These are phyloP conservation scores for Caenorhabditis zanzibari DNA, from an alignment of 2,888 invertebrate genomes.

Conservation along the genomic window DNA sequence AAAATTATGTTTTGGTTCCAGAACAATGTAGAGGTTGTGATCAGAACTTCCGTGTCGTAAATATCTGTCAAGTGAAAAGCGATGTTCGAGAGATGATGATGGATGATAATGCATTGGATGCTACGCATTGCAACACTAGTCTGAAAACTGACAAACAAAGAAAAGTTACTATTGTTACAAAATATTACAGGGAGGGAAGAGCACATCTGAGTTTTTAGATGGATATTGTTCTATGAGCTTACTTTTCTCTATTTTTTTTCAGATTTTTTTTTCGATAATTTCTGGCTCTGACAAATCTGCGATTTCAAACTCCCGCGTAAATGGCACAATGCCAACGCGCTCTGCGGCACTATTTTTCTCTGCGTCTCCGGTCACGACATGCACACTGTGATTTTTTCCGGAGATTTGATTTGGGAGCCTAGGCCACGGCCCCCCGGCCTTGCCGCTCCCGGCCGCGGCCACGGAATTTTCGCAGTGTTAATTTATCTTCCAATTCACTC, in stretches of 20 bases:
- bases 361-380: constrained; percentile 42
- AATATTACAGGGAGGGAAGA: constrained; percentile 4
- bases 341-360: constrained; percentile 44
- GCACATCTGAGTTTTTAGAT: too few relatives aligned
- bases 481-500: too few relatives aligned
- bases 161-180: not conserved
- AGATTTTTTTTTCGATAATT: not conserved
- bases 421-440: too few relatives aligned
- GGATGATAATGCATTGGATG: constrained; percentile 13
- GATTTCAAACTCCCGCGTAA: constrained; percentile 33
- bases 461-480: too few relatives aligned
- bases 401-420: too few relatives aligned
- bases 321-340: constrained; percentile 36
- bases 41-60: constrained; percentile 28
- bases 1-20: not conserved
- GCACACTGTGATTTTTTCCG: too few relatives aligned
- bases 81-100: constrained; percentile 50
- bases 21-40: not conserved
- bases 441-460: too few relatives aligned
- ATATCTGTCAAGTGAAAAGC: constrained; percentile 4
- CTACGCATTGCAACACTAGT: not conserved
- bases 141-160: constrained; percentile 20
- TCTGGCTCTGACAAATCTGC: too few relatives aligned
- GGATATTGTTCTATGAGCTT: too few relatives aligned
- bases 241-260: too few relatives aligned